Percentiles rank a stretch among this genome's conserved stretches.
phyloP scores from a whole-genome alignment of 2,888 invertebrate genomes.

The Masnerella sp. region DNA sequence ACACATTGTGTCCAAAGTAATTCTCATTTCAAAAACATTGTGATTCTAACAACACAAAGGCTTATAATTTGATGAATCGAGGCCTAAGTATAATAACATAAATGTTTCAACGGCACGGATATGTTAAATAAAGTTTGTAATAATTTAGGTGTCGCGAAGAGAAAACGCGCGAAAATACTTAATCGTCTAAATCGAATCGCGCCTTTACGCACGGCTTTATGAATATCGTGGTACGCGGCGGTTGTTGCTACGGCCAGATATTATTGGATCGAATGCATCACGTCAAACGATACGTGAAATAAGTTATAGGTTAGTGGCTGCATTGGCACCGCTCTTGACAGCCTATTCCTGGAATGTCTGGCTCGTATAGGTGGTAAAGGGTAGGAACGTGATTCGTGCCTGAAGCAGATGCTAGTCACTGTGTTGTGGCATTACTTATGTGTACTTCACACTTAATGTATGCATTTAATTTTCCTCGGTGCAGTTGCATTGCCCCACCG shows the following conservation, averaged over 20 bases:
- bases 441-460: conserved; percentile 48
- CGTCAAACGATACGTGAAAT: conserved; percentile 78
- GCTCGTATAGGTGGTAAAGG: conserved; percentile 65
- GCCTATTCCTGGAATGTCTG: conserved; percentile 76
- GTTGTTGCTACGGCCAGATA: conserved; percentile 70
- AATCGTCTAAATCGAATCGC: conserved; percentile 74
- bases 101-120: conserved; percentile 29
- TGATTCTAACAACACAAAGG: too few relatives aligned
- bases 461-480: conserved; percentile 57
- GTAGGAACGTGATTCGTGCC: conserved; percentile 60
- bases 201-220: conserved; percentile 66
- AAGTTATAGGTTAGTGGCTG: conserved; percentile 78
- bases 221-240: conserved; percentile 67
- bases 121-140: conserved; percentile 57
- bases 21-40: too few relatives aligned
- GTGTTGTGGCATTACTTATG: conserved; percentile 44
- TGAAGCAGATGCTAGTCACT: conserved; percentile 45
- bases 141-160: conserved; percentile 54
- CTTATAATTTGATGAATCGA: too few relatives aligned
- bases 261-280: conserved; percentile 79
- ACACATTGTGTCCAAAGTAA: too few relatives aligned
- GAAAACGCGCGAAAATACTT: conserved; percentile 67
- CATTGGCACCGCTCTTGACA: conserved; percentile 78
- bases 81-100: conserved; percentile 2
- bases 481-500: conserved; percentile 38